phyloP scores from a whole-genome alignment of 37 sponge, comb jelly and placozoan genomes.

The Spongia lamella region DNA sequence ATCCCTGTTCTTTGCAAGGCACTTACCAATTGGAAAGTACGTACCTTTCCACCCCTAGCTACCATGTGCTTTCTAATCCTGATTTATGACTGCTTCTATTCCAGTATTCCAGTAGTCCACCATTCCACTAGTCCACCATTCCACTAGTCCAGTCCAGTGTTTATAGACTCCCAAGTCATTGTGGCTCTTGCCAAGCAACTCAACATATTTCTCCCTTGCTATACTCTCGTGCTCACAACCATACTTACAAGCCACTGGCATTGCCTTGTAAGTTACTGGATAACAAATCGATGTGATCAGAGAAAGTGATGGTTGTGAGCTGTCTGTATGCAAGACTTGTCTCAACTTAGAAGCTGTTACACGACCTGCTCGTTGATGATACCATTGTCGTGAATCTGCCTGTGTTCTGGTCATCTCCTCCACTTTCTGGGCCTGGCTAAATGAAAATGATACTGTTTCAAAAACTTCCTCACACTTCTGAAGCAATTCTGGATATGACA shows the following conservation, averaged over 20 bases:
- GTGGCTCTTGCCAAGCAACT: neutral
- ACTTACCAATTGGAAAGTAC: too few species aligned
- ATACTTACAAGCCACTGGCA: conserved; percentile 34
- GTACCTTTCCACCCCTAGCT: too few species aligned
- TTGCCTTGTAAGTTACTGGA: conserved; percentile 24
- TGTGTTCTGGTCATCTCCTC: conserved; percentile 41
- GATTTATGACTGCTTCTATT: too few species aligned
- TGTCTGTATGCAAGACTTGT: conserved; percentile 29
- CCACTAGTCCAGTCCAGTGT: too few species aligned
- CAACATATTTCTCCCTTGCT: conserved; percentile 23
- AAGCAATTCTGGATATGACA: conserved; percentile 29
- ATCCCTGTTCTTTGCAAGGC: too few species aligned
- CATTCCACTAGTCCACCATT: too few species aligned
- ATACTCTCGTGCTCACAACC: conserved; percentile 48
- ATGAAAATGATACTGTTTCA: conserved; percentile 8
- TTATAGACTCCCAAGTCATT: too few species aligned
- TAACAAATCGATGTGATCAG: conserved; percentile 46
- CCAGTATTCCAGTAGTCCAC: too few species aligned
- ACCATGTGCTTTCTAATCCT: too few species aligned
- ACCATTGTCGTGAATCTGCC: conserved; percentile 42
- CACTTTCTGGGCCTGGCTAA: conserved; percentile 12
- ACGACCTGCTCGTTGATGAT: conserved; percentile 58
- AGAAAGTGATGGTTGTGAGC: conserved; percentile 33
- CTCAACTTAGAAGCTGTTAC: conserved; percentile 58
- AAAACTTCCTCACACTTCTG: conserved; percentile 42